Base-by-base conservation (phyloP, 2,888 invertebrate species). In the Baronia brevicornis region DNA sequence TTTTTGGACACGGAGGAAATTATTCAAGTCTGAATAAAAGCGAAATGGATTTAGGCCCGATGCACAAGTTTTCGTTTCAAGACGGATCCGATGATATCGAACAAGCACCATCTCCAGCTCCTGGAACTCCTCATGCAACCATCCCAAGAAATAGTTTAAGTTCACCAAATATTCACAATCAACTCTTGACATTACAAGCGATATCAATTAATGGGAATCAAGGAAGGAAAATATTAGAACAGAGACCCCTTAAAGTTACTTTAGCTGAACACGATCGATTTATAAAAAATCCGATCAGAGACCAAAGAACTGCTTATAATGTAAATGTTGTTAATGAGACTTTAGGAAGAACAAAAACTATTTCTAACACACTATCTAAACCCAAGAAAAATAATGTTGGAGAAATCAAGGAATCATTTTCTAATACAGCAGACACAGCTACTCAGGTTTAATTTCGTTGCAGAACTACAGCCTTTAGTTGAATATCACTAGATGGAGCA, bases 1-100 rank as follows among this genome's bases (percentile, higher is more conserved):
- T 94, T n/a, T 93, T 95, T n/a, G 92, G 91, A 1, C 90, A 92
- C 33, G 93, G 94, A 8, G 91, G 90, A 32, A 92, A 91, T 12
- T 89, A 89, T 26, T 84, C 91, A 33, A 93, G 92, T 41, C 65
- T 95, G 37, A 93, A 93, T 59, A 93, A 92, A 64, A 86, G 89
- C 28, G 88, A 88, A 28, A 85, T 86, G 54, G 84, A 86, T 39
- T 72, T 87, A 43, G 82, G 61, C 67, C 89, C 88, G 48, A 84
- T 54, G 54, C 84, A 56, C 56, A 88, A 51, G 82, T 58, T 70
- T 1, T 74, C 74, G 4, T 82, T 78, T 17, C 74, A 80, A 27
- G 86, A 86, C 13, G 35, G 51, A n/a, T 71, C 73, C 41, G 88
- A 85, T 44, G 84, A 80, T 33, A 46, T 72, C 2, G 77, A 86